Evolutionary conservation across 1,140 invertebrate species (phyloP), one percentile per base, ranked within the genome.

Genomic region (Drosophila paulistorum): DNA sequence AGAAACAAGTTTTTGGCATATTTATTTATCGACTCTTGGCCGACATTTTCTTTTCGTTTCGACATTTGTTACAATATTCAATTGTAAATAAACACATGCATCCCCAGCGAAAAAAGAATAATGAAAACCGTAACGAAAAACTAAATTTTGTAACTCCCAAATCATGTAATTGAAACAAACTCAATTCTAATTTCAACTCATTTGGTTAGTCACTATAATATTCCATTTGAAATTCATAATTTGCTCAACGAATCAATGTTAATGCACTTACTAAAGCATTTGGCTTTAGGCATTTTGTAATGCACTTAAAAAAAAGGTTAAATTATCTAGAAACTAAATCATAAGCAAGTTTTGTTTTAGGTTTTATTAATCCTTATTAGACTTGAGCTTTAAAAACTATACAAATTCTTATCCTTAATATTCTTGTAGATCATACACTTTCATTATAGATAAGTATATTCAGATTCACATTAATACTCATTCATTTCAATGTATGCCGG

Each of bases 1-100:
- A 51, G 45, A 51, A 51, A 51, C 45, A 51, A 23, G 7, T 11
- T 51, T 51, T 59, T 59, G 57, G 57, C 57, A 59, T 59, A 59
- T 59, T 59, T 59, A 59, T 59, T 59, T 59, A 59, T 59, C 39
- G 57, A 59, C 57, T 59, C 35, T 59, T 59, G 57, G 57, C 37
- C 57, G 33, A 39, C 57, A 39, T 59, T 39, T 59, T 74, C 66
- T 70, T 74, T 30, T 69, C 2, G 61, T 45, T 58, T 59, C 57
- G 57, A 59, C 33, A 59, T 39, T 59, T 59, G 33, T 59, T 35
- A 10, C 33, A 35, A 17, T 17, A 37, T 59, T 37, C 17, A 1
- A 59, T 59, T 37, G 14, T 37, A 33, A 57, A 37, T 11, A 59
- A 59, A 59, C 35, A 59, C 35, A 37, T 35, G 6, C 30, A 30